Base-by-base conservation (phyloP, 2,113 vertebrate species). In the Coracopsis vasa region DNA sequence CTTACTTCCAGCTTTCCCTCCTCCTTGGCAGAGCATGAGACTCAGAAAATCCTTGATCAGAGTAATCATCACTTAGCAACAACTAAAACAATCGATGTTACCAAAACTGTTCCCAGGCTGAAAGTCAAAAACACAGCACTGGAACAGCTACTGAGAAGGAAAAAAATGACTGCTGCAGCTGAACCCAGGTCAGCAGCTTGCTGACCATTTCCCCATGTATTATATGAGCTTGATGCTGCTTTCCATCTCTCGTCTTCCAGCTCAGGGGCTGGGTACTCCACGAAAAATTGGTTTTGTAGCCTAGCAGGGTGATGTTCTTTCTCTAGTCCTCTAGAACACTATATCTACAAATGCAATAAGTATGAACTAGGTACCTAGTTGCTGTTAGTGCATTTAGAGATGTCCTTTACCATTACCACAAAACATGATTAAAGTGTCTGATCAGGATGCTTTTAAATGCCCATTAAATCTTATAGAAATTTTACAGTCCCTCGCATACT, bases 191-290 rank as follows among this genome's bases (percentile, higher is more conserved):
- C 33, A 58, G 21, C 25, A 70, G 45, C 13, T 50, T 27, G 18
- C 7, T 72, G 65, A 39, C 18, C 8, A 33, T 48, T 78, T 78
- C 10, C 5, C 3, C 37, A 16, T 17, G 33, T 37, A 58, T 72
- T 65, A 14, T 29, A 9, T 6, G 42, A 21, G 23, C 14, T 51
- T 51, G 23, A 28, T 56, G 78, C 45, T 65, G 23, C 18, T 65
- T 28, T 13, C 27, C 29, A 1, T 39, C 56, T 28, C 58, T 29
- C 39, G 33, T 25, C 58, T 58, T 65, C 54, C 18, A 44, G 10
- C 15, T 90, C 27, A 65, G 27, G 4, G 18, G 27, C 33, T 24
- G 15, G 1, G 18, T 50, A 44, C 31, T 48, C 27, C 0, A 0
- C 50, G 17, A 71, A 37, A 8, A 71, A 7, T 9, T 44, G 31